Evolutionary conservation across 2,888 invertebrate genomes (phyloP), one percentile per base, ranked within the genome.

Genomic region (Apamea monoglypha): DNA sequence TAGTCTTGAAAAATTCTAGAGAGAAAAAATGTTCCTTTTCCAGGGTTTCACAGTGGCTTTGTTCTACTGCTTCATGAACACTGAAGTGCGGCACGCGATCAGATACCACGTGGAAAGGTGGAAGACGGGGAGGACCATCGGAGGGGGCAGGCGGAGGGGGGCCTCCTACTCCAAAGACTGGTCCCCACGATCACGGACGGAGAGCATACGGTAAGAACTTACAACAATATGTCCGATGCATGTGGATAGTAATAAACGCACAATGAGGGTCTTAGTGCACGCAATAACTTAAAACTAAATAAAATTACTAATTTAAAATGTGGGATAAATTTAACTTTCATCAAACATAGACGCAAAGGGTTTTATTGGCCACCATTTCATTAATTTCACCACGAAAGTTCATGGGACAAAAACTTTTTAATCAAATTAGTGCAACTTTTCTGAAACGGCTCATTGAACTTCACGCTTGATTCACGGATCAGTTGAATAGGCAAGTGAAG

Each of bases 21-120:
- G 25, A 40, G 1, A 78, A 36, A 21, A 53, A 10, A 63, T 25
- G 0, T 74, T 76, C 76, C 25, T 71, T 84, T 95, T 95, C 7
- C 95, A 99, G 99, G 99, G 99, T 82, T 98, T 99, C 92, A 98
- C 98, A 74, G 99, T 99, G 83, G 98, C 99, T 7, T 96, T 99
- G 81, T 98, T 99, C 96, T 99, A 99, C 96, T 99, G 99, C 95
- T 99, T 99, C 96, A 97, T 99, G 91, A 99, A 99, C 96, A 98
- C 98, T 8, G 99, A 99, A 95, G 99, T 99, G 12, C 98, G 98
- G 72, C 98, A 98, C 93, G 98, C 99, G 1, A 97, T 99, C 87
- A 97, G 98, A 50, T 98, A 99, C 94, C 98, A 98, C 92, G 97
- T 98, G 91, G 98, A 98, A 85, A 97, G 98, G 82, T 99, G 99